Evolutionary conservation across 2,888 invertebrate species (phyloP).

Genomic region (Apoda limacodes): DNA sequence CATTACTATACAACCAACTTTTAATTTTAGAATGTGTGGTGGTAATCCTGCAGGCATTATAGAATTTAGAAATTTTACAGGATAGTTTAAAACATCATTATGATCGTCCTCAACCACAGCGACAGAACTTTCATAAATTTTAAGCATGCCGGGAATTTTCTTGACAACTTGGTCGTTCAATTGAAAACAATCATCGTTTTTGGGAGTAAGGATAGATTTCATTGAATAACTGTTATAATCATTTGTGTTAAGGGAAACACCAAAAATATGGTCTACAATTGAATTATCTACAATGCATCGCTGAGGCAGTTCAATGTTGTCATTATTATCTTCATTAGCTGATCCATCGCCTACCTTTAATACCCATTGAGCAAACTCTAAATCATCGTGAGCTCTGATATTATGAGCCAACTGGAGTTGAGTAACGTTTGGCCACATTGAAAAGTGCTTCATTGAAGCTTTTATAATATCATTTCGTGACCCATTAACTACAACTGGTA

Average conservation of each 20-base stretch:
- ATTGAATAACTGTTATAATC: slow-evolving; percentile 21
- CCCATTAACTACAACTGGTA: slow-evolving; percentile 15
- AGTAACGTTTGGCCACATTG: slow-evolving; percentile 15
- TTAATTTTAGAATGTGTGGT: too few relatives aligned
- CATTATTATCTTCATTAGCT: slow-evolving; percentile 14
- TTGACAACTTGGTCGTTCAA: slow-evolving; percentile 1
- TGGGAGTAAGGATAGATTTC: slow-evolving; percentile 17
- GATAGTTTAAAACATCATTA: too few relatives aligned
- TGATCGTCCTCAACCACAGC: too few relatives aligned
- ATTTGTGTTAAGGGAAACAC: slow-evolving; percentile 18
- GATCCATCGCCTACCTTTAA: slow-evolving; percentile 20
- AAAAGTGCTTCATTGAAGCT: slow-evolving; percentile 15
- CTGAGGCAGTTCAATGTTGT: slow-evolving; percentile 17
- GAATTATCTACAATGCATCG: slow-evolving; percentile 19
- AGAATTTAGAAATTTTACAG: too few relatives aligned
- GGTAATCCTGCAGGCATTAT: too few relatives aligned
- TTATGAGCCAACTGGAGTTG: slow-evolving; percentile 19
- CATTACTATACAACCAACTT: too few relatives aligned
- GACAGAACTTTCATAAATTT: slow-evolving; percentile 15
- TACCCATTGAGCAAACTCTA: too few relatives aligned
- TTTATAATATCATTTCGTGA: slow-evolving; percentile 16
- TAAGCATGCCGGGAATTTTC: slow-evolving; percentile 5
- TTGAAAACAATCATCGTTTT: too few relatives aligned
- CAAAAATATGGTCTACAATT: too few relatives aligned
- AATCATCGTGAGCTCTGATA: too few relatives aligned